A percentile compares a stretch with the other conserved stretches of the same genome.
These are phyloP conservation scores for Pararge aegeria DNA, from an alignment of 1,140 invertebrate species.

Conservation along the genomic window DNA sequence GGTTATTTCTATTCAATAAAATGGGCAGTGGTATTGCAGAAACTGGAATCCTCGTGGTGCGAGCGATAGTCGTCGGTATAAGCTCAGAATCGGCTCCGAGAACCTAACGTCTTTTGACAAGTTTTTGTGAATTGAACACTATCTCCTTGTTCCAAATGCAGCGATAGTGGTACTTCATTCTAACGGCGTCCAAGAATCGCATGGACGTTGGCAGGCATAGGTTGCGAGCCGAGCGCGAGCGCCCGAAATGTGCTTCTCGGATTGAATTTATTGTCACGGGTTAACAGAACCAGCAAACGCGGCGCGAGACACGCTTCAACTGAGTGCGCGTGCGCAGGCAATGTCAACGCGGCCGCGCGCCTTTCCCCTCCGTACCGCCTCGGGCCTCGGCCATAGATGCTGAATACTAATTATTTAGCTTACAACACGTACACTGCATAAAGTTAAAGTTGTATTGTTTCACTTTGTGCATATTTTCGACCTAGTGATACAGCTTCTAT, in stretches of 20 bases:
- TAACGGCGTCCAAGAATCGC: conserved; percentile 72
- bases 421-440: conserved; percentile 7
- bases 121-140: conserved; percentile 93
- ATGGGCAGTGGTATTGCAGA: conserved; percentile 62
- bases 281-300: conserved; percentile 54
- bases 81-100: conserved; percentile 35
- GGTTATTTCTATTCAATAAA: conserved; percentile 56
- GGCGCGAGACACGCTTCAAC: conserved; percentile 56
- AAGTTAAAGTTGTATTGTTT: conserved; percentile 8
- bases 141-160: conserved; percentile 94
- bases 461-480: background rate
- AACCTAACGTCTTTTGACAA: conserved; percentile 90
- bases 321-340: conserved; percentile 56
- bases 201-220: conserved; percentile 74
- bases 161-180: conserved; percentile 87
- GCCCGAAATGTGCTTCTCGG: conserved; percentile 60
- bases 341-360: conserved; percentile 35
- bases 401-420: conserved; percentile 32
- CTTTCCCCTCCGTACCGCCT: conserved; percentile 42
- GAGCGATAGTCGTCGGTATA: conserved; percentile 66
- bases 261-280: conserved; percentile 76
- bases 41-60: conserved; percentile 59
- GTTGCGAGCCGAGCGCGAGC: conserved; percentile 66
- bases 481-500: no score
- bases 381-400: conserved; percentile 16